Conservation (phyloP, 2,888 invertebrate species). For the Eurytoma californica region DNA sequence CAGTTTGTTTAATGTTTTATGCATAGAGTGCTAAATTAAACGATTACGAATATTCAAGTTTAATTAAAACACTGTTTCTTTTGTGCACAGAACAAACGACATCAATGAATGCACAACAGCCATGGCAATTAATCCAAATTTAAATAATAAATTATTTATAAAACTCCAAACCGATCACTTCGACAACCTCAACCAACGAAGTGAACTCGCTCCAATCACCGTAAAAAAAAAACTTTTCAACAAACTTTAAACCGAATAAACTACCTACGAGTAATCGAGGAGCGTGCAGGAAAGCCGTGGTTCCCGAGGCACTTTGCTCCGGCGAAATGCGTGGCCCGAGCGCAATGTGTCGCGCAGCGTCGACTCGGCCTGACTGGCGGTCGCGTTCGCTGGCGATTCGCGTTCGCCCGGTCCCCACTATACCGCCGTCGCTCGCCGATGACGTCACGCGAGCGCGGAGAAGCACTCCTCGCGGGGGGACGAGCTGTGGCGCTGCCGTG, state of each 20-base stretch:
- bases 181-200: no score
- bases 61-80: conserved; percentile 15
- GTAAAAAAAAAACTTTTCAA: neutral
- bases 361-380: conserved; percentile 39
- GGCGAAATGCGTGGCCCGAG: neutral
- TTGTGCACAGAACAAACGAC: no score
- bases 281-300: neutral
- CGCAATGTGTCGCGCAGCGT: conserved; percentile 22
- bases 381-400: neutral
- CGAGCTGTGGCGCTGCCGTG: neutral
- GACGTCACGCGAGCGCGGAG: neutral
- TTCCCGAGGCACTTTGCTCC: neutral
- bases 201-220: no score
- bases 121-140: neutral
- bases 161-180: no score
- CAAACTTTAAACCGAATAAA: neutral
- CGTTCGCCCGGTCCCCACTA: neutral
- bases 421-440: conserved; percentile 4
- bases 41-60: neutral
- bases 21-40: conserved; percentile 8
- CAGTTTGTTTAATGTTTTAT: conserved; percentile 25
- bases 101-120: no score
- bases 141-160: neutral
- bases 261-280: neutral
- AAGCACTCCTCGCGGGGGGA: neutral